A percentile compares a stretch with the other conserved stretches of the same genome.
Evolutionary conservation across 2,888 invertebrate species (phyloP).

Genomic region (Microctonus hyperodae): DNA sequence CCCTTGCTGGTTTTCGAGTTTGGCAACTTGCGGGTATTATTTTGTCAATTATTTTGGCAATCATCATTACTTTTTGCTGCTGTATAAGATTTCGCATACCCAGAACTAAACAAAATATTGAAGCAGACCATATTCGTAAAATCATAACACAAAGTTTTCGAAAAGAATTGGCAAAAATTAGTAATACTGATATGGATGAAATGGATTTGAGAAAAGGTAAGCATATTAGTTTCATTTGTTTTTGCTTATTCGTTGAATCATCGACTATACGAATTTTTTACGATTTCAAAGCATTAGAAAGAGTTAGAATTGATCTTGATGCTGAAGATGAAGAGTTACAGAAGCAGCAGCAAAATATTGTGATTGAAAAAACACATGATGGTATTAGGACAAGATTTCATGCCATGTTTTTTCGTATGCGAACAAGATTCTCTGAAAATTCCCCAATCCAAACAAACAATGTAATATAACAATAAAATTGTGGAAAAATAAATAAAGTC

Average conservation of each 20-base stretch:
- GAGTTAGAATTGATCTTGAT: conserved; percentile 71
- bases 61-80: conserved; percentile 81
- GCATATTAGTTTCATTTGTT: conserved; percentile 1
- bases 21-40: conserved; percentile 72
- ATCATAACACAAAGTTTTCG: conserved; percentile 84
- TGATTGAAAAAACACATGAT: conserved; percentile 37
- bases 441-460: neutral
- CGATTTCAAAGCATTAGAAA: conserved; percentile 69
- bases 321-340: conserved; percentile 64
- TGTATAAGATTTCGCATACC: conserved; percentile 91
- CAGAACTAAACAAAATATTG: conserved; percentile 93
- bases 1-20: conserved; percentile 74
- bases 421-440: conserved; percentile 46
- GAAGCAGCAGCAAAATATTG: conserved; percentile 40
- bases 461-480: neutral
- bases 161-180: conserved; percentile 80
- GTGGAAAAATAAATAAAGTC: neutral
- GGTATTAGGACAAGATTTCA: conserved; percentile 51
- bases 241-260: neutral
- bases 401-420: conserved; percentile 52
- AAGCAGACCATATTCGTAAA: conserved; percentile 88
- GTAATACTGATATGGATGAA: conserved; percentile 86
- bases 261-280: neutral
- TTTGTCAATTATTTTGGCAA: conserved; percentile 51
- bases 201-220: conserved; percentile 79